These are phyloP conservation scores for Polyommatus iphigenia DNA, from an alignment of 2,888 invertebrate species.

Conservation along the genomic window DNA sequence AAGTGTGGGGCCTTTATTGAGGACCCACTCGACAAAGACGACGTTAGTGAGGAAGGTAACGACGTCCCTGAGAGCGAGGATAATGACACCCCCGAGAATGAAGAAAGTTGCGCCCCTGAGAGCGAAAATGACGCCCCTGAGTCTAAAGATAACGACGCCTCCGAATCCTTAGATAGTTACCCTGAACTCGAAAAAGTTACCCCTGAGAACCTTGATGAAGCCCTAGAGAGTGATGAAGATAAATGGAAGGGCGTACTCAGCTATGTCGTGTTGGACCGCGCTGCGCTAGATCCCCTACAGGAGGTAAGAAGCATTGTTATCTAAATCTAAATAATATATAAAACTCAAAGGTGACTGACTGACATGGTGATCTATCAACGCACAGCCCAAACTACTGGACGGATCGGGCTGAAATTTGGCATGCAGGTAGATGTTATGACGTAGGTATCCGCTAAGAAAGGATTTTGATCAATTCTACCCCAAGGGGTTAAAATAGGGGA, in stretches of 20 bases:
- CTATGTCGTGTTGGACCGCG: not conserved
- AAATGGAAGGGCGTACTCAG: constrained; percentile 13
- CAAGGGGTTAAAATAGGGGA: too few relatives aligned
- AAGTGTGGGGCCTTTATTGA: constrained; percentile 62
- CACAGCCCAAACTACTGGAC: too few relatives aligned
- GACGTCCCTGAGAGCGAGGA: too few relatives aligned
- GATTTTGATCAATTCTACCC: too few relatives aligned
- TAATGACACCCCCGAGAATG: too few relatives aligned
- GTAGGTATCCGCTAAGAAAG: too few relatives aligned
- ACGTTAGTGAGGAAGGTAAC: constrained; percentile 33
- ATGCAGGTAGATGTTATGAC: too few relatives aligned
- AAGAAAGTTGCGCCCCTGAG: too few relatives aligned
- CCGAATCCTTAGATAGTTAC: not conserved
- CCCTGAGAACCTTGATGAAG: constrained; percentile 52
- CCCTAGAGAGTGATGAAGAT: constrained; percentile 81
- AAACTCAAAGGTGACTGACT: too few relatives aligned
- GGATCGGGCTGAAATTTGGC: too few relatives aligned
- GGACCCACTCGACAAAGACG: constrained; percentile 43
- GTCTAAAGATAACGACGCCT: not conserved
- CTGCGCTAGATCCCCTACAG: not conserved
- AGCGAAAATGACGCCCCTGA: not conserved
- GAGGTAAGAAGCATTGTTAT: not conserved
- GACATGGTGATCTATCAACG: too few relatives aligned
- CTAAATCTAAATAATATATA: too few relatives aligned
- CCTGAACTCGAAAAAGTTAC: not conserved